Evolutionary conservation across 2,888 invertebrate species (phyloP).

Genomic region (Andrena haemorrhoa): DNA sequence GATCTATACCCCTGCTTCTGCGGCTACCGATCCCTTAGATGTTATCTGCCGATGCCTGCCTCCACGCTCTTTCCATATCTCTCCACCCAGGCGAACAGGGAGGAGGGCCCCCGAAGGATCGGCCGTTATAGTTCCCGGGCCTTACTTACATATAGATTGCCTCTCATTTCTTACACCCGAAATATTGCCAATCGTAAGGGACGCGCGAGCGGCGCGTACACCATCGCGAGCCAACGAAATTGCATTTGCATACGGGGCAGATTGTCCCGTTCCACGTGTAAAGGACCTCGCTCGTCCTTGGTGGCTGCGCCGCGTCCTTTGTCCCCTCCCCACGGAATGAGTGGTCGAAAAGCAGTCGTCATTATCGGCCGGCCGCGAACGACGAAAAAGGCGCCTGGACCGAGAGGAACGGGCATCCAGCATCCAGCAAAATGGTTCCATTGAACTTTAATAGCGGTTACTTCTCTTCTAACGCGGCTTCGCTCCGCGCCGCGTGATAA

Average conservation of each 20-base stretch:
- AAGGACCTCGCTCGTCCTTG: constrained; percentile 70
- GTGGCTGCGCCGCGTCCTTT: constrained; percentile 59
- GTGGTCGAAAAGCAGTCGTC: constrained; percentile 58
- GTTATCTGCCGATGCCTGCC: constrained; percentile 66
- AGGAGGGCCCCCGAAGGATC: constrained; percentile 31
- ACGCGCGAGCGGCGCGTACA: constrained; percentile 45
- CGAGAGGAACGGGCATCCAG: constrained; percentile 16
- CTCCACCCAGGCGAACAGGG: constrained; percentile 31
- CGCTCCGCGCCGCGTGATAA: constrained; percentile 41
- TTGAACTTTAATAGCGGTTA: constrained; percentile 34
- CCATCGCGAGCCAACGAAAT: constrained; percentile 68
- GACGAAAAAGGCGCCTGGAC: constrained; percentile 10
- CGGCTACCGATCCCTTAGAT: constrained; percentile 80
- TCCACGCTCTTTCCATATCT: constrained; percentile 41
- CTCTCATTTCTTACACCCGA: constrained; percentile 77
- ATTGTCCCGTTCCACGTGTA: constrained; percentile 73
- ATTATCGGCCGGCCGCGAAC: constrained; percentile 51
- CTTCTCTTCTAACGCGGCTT: background rate
- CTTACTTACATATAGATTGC: constrained; percentile 84
- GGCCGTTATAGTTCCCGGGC: constrained; percentile 57
- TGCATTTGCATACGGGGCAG: constrained; percentile 80
- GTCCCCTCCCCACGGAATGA: constrained; percentile 44
- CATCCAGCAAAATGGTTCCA: constrained; percentile 28
- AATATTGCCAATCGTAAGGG: constrained; percentile 79
- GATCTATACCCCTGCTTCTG: constrained; percentile 83